Base-by-base conservation (phyloP, 2,888 invertebrate species). In the Parasteatoda lunata region DNA sequence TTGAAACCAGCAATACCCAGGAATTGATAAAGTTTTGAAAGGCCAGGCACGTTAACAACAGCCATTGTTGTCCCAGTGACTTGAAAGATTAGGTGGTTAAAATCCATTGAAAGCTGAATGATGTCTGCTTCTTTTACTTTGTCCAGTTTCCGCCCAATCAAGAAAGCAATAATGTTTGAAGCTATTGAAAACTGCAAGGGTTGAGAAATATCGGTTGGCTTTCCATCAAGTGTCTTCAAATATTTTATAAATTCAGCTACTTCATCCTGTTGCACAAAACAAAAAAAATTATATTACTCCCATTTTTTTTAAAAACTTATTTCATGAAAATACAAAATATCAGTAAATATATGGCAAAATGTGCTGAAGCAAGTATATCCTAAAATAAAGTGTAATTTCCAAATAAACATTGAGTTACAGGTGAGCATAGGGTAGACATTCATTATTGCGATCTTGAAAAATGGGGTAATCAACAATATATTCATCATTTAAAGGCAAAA, bases 151-250 rank as follows among this genome's bases (percentile, higher is more conserved):
- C 85, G 65, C 4, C 80, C 85, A 5, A 76, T 76, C 9, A 86
- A 51, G 9, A 86, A 73, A 7, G 85, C 80, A 3, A 80, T 54
- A 13, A 86, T 80, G 71, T 80, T 80, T 7, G 65, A 68, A 1
- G 65, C 11, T 6, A 80, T 7, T 5, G 80, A 80, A 30, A 49
- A 15, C 5, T 15, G 52, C 30, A 86, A 9, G 3, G 51, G 13
- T 30, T 66, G 70, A 2, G 65, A 66, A 30, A 86, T 65, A 6
- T 86, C 66, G 0, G 71, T 4, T 7, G 85, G 76, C 48, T 76
- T 13, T 11, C 80, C 80, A 5, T 59, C 4, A 0, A 13, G 47
- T n/a, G 52, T 70, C 9, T 68, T 11, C 9, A 77, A 30, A 5
- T 75, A 30, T 8, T 64, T 7, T 0, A 70, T 68, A 45, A 84